These are phyloP conservation scores for Cygnus olor DNA, from an alignment of 2,797 vertebrate genomes.

Conservation along the genomic window DNA sequence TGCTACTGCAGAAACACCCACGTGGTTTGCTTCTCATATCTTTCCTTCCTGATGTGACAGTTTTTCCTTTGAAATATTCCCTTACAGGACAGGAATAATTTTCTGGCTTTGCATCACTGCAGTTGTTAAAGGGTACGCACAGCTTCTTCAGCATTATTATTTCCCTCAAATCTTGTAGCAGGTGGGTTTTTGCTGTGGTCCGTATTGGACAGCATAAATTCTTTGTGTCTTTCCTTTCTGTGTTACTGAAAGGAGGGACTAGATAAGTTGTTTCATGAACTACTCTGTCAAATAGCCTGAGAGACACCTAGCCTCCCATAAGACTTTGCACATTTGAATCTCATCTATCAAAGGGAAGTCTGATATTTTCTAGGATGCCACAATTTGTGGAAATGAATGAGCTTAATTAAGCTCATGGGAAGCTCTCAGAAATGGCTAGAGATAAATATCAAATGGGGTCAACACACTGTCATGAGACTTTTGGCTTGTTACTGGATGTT, in stretches of 20 bases:
- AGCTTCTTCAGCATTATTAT: not conserved
- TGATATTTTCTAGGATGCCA: slow-evolving; percentile 64
- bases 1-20: not conserved
- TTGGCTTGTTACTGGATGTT: slow-evolving; percentile 73
- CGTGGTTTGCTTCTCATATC: not conserved
- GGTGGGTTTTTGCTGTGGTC: not conserved
- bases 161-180: not conserved
- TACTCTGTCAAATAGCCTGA: slow-evolving; percentile 56
- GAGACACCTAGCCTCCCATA: slow-evolving; percentile 56
- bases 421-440: slow-evolving; percentile 61
- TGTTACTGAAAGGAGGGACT: not conserved
- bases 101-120: not conserved
- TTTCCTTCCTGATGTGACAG: not conserved
- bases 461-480: slow-evolving; percentile 73
- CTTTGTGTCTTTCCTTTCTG: not conserved
- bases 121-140: not conserved
- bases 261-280: slow-evolving; percentile 8
- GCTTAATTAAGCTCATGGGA: slow-evolving; percentile 74
- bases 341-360: slow-evolving; percentile 59
- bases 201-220: not conserved
- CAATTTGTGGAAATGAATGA: slow-evolving; percentile 67
- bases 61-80: not conserved
- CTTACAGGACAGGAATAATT: not conserved
- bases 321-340: slow-evolving; percentile 61
- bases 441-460: slow-evolving; percentile 72